A percentile compares a stretch with the other conserved stretches of the same genome.
Conservation (phyloP, 2,797 vertebrate genomes). For the Neosilurus mollespiculum region DNA sequence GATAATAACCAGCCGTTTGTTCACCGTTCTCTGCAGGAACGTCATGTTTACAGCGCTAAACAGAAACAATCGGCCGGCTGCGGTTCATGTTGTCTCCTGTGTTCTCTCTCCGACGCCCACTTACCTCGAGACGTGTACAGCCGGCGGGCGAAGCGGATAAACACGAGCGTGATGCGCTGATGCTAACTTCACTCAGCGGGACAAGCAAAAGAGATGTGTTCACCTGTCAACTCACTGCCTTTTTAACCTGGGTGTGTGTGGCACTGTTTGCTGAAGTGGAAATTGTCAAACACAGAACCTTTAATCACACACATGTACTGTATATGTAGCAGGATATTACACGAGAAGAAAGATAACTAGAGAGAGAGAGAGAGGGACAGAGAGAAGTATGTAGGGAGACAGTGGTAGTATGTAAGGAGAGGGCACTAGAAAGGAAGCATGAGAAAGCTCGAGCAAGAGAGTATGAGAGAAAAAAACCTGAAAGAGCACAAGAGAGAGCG, state of each 20-base stretch:
- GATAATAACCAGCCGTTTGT: constrained; percentile 41
- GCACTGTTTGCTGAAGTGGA: not conserved
- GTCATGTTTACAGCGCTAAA: constrained; percentile 35
- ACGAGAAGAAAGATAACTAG: too few relatives aligned
- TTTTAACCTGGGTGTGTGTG: not conserved
- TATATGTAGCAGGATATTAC: not conserved
- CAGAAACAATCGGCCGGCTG: constrained; percentile 31
- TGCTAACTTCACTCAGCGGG: constrained; percentile 25
- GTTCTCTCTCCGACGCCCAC: not conserved
- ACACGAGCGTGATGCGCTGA: constrained; percentile 4
- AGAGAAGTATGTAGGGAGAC: too few relatives aligned
- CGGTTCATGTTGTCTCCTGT: constrained; percentile 34
- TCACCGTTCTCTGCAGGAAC: constrained; percentile 17
- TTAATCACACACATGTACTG: constrained; percentile 1
- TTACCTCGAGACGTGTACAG: not conserved
- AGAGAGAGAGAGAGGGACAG: too few relatives aligned
- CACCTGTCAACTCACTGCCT: not conserved
- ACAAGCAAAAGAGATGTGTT: not conserved
- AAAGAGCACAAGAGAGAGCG: too few relatives aligned
- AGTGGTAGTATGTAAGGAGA: too few relatives aligned
- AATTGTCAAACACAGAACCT: constrained; percentile 12
- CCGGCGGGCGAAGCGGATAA: constrained; percentile 19
- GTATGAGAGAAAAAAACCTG: too few relatives aligned
- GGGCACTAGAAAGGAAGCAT: too few relatives aligned
- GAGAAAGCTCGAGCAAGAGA: too few relatives aligned